Evolutionary conservation across 2,888 invertebrate species (phyloP), one percentile per base, ranked within the genome.

Genomic region (Euspilapteryx auroguttella): DNA sequence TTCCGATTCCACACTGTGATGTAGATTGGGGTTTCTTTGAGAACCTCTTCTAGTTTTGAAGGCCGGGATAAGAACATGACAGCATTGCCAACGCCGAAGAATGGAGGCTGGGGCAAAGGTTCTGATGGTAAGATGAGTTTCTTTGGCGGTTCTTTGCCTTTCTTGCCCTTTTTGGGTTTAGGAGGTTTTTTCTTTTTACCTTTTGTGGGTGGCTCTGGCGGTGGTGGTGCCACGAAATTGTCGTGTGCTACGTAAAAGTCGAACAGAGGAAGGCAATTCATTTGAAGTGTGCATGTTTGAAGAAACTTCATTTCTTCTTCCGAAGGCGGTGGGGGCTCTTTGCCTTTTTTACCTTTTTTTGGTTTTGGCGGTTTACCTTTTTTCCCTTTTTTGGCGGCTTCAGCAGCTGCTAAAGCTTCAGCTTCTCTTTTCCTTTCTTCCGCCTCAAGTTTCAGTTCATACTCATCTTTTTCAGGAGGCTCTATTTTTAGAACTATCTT

Each of bases 241-340:
- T 75, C 75, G 33, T 75, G 75, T n/a, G 73, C 73, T 5, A 75
- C 52, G 30, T 59, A 59, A 30, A 75, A 75, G 35, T 75, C 65
- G 38, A 75, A 75, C 10, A 75, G 30, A 2, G 75, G 73, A 12
- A 62, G 36, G 35, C 75, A 75, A 27, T 55, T 59, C 61, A 75
- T 63, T 45, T 73, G 61, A 44, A 71, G 40, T 1, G 69, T 62
- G 34, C 75, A 75, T 2, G 73, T 64, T 52, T 66, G 59, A 62
- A 68, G 61, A 32, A 49, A 75, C 36, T 73, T 73, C 46, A 71
- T 42, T 52, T 75, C 75, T 45, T 71, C 73, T 1, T 71, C 62
- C 8, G 69, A 73, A 37, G 48, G 37, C 0, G 58, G 58, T n/a
- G 73, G 69, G 35, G 50, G 56, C 38, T 68, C 65, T 0, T 57